phyloP scores from a whole-genome alignment of 2,888 invertebrate species.

The Ennomos fuscantarius region DNA sequence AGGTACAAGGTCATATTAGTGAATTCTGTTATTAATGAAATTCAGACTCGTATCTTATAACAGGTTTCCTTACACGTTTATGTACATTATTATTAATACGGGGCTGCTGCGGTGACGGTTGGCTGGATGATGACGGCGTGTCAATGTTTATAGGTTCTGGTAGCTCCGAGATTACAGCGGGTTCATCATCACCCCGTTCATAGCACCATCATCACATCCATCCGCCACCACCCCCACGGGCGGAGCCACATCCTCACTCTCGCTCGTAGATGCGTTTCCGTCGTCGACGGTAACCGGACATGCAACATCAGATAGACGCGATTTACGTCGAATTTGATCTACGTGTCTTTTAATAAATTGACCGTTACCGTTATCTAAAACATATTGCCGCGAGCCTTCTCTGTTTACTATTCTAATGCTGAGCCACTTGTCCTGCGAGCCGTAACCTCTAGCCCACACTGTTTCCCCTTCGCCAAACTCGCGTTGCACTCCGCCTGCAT shows the following conservation, averaged over 20 bases:
- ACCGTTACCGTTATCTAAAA: slow-evolving; percentile 3
- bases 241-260: background rate
- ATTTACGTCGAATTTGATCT: slow-evolving; percentile 2
- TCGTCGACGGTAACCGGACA: background rate
- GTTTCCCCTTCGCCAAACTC: background rate
- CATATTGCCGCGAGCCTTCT: background rate
- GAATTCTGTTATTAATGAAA: background rate
- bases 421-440: background rate
- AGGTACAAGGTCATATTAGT: too few species aligned
- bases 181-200: background rate
- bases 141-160: background rate
- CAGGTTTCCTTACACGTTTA: background rate
- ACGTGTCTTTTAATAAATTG: slow-evolving; percentile 1
- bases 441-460: background rate
- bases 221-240: background rate
- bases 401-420: background rate
- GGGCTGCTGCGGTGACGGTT: background rate
- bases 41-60: background rate
- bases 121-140: background rate
- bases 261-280: background rate
- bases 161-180: background rate
- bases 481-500: background rate
- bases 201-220: background rate
- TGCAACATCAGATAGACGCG: slow-evolving; percentile 2
- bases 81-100: background rate